Percentiles rank a stretch among this genome's conserved stretches.
Evolutionary conservation across 2,888 invertebrate genomes (phyloP).

Genomic region (Caenorhabditis drosophilae): DNA sequence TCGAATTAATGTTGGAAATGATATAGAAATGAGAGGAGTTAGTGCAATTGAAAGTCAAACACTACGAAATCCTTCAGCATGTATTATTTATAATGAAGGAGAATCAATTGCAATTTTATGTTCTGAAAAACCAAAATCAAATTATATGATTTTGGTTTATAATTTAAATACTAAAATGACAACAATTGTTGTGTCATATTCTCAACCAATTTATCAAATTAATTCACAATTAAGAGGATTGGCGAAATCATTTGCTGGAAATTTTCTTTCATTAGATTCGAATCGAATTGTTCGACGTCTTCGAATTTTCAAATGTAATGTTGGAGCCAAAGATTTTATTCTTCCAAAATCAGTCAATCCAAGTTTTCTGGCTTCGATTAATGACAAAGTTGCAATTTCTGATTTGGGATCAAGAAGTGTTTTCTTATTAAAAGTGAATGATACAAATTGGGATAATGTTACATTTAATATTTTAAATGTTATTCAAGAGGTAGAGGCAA

Average conservation of each 20-base stretch:
- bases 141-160: conserved; percentile 8
- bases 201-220: conserved; percentile 6
- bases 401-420: conserved; percentile 21
- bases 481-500: neutral
- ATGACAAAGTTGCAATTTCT: conserved; percentile 14
- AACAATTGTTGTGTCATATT: neutral
- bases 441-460: conserved; percentile 8
- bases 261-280: conserved; percentile 11
- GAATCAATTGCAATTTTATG: conserved; percentile 8
- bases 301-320: conserved; percentile 11
- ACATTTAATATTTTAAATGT: neutral
- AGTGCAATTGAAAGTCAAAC: neutral
- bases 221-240: conserved; percentile 11
- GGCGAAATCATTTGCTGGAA: conserved; percentile 10
- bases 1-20: neutral
- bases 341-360: conserved; percentile 1
- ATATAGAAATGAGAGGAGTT: neutral
- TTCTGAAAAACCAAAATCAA: neutral
- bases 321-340: conserved; percentile 10
- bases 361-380: conserved; percentile 15
- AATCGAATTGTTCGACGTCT: neutral
- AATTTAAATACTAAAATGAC: neutral
- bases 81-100: conserved; percentile 14
- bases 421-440: conserved; percentile 11
- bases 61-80: conserved; percentile 10